phyloP scores from a whole-genome alignment of 2,113 vertebrate species.

The Amazona vittata region DNA sequence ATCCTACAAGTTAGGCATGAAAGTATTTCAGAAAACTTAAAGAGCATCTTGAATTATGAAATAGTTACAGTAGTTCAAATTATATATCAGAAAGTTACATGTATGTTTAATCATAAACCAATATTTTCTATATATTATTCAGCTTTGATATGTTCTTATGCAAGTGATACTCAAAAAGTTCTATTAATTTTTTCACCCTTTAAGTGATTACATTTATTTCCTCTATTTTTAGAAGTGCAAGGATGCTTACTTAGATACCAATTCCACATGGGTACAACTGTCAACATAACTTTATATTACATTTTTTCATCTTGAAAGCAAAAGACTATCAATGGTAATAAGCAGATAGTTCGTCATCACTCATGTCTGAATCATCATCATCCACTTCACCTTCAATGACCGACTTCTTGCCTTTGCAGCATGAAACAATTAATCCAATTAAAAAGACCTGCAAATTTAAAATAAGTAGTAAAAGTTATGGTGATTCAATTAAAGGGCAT shows the following conservation, averaged over 20 bases:
- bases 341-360: slow-evolving; percentile 85
- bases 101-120: slow-evolving; percentile 43
- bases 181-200: slow-evolving; percentile 43
- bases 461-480: not conserved
- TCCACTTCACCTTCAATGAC: slow-evolving; percentile 95
- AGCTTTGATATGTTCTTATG: slow-evolving; percentile 31
- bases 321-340: slow-evolving; percentile 63
- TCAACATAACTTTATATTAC: not conserved
- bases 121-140: slow-evolving; percentile 55
- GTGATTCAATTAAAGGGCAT: not conserved
- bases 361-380: slow-evolving; percentile 92
- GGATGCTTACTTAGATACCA: slow-evolving; percentile 17
- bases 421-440: slow-evolving; percentile 91
- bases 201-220: slow-evolving; percentile 39
- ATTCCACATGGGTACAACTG: not conserved
- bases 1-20: not conserved
- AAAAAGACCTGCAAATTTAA: slow-evolving; percentile 85
- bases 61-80: slow-evolving; percentile 38
- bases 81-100: slow-evolving; percentile 60
- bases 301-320: not conserved
- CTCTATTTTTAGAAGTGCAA: slow-evolving; percentile 58
- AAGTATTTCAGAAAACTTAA: slow-evolving; percentile 52
- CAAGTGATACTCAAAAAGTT: slow-evolving; percentile 41
- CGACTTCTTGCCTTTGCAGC: slow-evolving; percentile 96
- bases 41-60: slow-evolving; percentile 22